These are phyloP conservation scores for Emmelina monodactyla DNA, from an alignment of 2,888 invertebrate genomes.

Conservation along the genomic window DNA sequence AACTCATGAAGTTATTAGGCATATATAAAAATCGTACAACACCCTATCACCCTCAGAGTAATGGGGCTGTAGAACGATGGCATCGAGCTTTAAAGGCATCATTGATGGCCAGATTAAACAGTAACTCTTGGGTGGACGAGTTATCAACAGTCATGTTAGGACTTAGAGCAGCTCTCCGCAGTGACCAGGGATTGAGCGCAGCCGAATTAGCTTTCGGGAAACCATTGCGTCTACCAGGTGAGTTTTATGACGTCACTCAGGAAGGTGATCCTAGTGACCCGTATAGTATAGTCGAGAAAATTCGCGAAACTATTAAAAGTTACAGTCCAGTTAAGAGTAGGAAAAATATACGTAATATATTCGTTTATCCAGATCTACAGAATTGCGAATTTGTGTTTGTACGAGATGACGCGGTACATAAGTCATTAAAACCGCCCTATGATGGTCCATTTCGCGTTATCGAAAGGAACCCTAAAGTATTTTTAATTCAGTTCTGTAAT, in stretches of 20 bases:
- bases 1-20: slow-evolving; percentile 14
- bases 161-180: slow-evolving; percentile 10
- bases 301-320: slow-evolving; percentile 1
- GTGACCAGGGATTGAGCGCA: slow-evolving; percentile 10
- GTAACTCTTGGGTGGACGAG: slow-evolving; percentile 19
- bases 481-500: no score
- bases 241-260: not conserved
- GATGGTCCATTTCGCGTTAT: slow-evolving; percentile 12
- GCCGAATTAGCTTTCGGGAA: slow-evolving; percentile 13
- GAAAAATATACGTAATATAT: not conserved
- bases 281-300: not conserved
- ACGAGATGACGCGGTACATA: slow-evolving; percentile 10
- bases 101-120: slow-evolving; percentile 3
- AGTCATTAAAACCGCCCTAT: slow-evolving; percentile 11
- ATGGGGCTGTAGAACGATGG: no score
- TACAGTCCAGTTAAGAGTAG: slow-evolving; percentile 5
- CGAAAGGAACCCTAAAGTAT: slow-evolving; percentile 4
- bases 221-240: slow-evolving; percentile 12
- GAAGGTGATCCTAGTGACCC: not conserved
- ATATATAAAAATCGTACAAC: slow-evolving; percentile 13
- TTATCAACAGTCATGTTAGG: slow-evolving; percentile 22
- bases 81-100: slow-evolving; percentile 13
- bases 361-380: slow-evolving; percentile 7
- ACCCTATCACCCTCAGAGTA: no score
- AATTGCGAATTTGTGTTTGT: slow-evolving; percentile 7